Base-by-base conservation (phyloP, 2,888 invertebrate species). In the Lampropteryx suffumata region DNA sequence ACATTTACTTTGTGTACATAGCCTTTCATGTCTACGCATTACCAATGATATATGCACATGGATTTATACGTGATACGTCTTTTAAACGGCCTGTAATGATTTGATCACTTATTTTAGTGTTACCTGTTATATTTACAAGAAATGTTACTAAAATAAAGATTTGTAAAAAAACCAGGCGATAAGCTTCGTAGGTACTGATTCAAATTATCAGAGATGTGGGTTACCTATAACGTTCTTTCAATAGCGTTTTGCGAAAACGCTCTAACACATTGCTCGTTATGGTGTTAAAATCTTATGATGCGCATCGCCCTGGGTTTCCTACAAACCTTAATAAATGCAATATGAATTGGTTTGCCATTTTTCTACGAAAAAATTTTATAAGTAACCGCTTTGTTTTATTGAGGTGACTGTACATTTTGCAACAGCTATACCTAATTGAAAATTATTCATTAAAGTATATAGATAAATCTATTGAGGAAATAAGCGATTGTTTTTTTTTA, bases 361-460 rank as follows among this genome's bases (percentile, higher is more conserved):
- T 84, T 82, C 75, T 79, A 81, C 74, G 72, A 78, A 68, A 71
- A 60, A 40, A 36, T 17, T 32, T 47, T 27, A 27, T 66, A n/a
- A n/a, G n/a, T n/a, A 65, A 64, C 71, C 73, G 83, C 80, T 82
- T 82, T 64, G 71, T 74, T 63, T 73, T 76, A 69, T 67, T 67
- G 66, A 74, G 62, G 71, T 67, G 81, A 84, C 79, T 83, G 84
- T 84, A 84, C 50, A 77, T 67, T 76, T 73, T 78, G 76, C 79
- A 72, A 81, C 83, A 85, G 76, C 82, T 90, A 87, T 89, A n/a
- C n/a, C n/a, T n/a, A 86, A 80, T 84, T 87, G 82, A 84, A 75
- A 85, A 83, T 81, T 89, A 89, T 88, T 89, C 88, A 90, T 86
- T 89, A 84, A 89, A 90, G 87, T 88, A 89, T 87, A 90, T 89